These are phyloP conservation scores for Paguma larvata DNA, from an alignment of 2,797 vertebrate species.

Conservation along the genomic window DNA sequence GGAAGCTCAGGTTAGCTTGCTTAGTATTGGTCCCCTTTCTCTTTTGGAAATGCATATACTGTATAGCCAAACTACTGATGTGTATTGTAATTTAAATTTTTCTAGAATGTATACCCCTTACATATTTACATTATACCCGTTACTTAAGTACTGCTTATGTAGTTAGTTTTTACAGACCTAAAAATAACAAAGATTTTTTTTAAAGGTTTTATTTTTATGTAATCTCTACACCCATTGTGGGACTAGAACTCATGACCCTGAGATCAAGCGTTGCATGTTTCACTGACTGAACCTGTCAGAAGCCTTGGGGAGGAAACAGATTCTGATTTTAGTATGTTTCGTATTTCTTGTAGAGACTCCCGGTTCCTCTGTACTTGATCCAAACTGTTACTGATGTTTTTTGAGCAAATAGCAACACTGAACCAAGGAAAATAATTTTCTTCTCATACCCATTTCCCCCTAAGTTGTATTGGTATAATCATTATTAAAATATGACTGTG, in stretches of 20 bases:
- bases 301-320: not conserved
- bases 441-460: not conserved
- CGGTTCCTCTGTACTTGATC: not conserved
- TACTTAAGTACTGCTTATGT: not conserved
- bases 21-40: not conserved
- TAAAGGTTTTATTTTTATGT: not conserved
- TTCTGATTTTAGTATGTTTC: slow-evolving; percentile 32
- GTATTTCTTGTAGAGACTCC: not conserved
- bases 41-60: not conserved
- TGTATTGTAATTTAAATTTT: not conserved
- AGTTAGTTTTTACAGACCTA: slow-evolving; percentile 25
- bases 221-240: too few species aligned
- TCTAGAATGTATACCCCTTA: not conserved
- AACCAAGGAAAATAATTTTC: not conserved
- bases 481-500: not conserved
- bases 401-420: not conserved
- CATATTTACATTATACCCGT: not conserved
- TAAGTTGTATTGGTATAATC: not conserved
- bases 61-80: not conserved
- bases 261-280: not conserved
- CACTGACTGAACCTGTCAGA: not conserved
- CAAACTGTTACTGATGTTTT: not conserved
- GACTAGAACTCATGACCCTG: not conserved
- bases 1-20: not conserved
- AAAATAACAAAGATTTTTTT: not conserved